Percentiles rank a stretch among this genome's conserved stretches.
Evolutionary conservation across 1,140 invertebrate genomes (phyloP).

Genomic region (Drosophila kikkawai): DNA sequence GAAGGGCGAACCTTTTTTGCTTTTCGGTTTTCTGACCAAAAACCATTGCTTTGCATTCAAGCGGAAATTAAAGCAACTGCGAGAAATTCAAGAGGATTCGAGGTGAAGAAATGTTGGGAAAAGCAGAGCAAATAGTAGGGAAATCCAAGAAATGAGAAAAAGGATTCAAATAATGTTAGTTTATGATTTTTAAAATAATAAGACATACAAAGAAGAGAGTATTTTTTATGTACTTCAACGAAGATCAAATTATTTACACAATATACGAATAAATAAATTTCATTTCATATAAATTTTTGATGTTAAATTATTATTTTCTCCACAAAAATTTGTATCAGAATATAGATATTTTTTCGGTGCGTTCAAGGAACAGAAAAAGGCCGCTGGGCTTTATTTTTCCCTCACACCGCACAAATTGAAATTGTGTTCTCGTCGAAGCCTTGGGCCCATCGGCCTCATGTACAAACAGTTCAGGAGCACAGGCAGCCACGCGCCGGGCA

Average conservation of each 20-base stretch:
- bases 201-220: no score
- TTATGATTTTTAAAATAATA: background rate
- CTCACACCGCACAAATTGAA: slow-evolving; percentile 62
- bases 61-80: slow-evolving; percentile 74
- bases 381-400: slow-evolving; percentile 43
- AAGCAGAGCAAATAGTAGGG: background rate
- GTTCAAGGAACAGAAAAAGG: slow-evolving; percentile 8
- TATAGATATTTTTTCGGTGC: slow-evolving; percentile 13
- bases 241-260: background rate
- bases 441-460: slow-evolving; percentile 38
- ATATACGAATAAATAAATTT: background rate
- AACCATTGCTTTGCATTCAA: slow-evolving; percentile 80
- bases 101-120: background rate
- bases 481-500: slow-evolving; percentile 2
- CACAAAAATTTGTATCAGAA: background rate
- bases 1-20: slow-evolving; percentile 54
- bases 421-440: slow-evolving; percentile 62
- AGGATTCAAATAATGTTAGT: background rate
- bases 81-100: slow-evolving; percentile 13
- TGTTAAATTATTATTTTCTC: background rate
- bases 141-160: background rate
- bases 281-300: background rate
- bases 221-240: background rate
- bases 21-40: slow-evolving; percentile 31
- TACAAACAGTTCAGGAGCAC: slow-evolving; percentile 21